These are phyloP conservation scores for Pinctada fucata DNA, from an alignment of 2,888 invertebrate species.

Conservation along the genomic window DNA sequence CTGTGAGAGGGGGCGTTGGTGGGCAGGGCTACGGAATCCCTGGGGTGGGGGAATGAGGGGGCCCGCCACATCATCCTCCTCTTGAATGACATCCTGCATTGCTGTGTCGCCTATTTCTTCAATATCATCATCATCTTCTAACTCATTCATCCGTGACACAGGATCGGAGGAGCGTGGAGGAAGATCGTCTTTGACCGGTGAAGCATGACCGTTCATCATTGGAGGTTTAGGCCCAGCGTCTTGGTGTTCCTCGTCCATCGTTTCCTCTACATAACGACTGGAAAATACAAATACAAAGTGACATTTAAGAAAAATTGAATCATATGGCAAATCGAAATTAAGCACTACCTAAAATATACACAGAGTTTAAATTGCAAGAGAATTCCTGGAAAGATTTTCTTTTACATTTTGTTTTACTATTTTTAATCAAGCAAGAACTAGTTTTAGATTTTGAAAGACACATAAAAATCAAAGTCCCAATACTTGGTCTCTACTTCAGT, in stretches of 20 bases:
- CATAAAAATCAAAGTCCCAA: no score
- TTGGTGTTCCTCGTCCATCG: constrained; percentile 47
- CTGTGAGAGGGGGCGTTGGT: constrained; percentile 61
- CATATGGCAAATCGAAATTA: no score
- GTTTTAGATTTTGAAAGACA: no score
- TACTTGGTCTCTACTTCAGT: no score
- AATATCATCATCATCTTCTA: constrained; percentile 55
- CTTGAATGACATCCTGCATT: constrained; percentile 47
- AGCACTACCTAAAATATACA: no score
- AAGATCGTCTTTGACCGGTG: constrained; percentile 56
- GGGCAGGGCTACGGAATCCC: constrained; percentile 60
- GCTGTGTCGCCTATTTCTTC: constrained; percentile 38
- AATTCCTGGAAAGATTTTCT: no score
- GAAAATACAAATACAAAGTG: background rate
- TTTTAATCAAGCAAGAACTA: no score
- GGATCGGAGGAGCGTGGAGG: constrained; percentile 56
- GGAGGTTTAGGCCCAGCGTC: constrained; percentile 51
- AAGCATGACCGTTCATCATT: constrained; percentile 62
- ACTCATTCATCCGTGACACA: constrained; percentile 47
- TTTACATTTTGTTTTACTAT: no score
- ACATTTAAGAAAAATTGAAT: background rate
- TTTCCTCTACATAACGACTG: constrained; percentile 61
- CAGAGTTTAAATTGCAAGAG: no score
- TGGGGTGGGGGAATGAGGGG: constrained; percentile 69
- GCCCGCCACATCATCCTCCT: constrained; percentile 60